Conservation (phyloP, 2,888 invertebrate genomes). For the Sesia bembeciformis region DNA sequence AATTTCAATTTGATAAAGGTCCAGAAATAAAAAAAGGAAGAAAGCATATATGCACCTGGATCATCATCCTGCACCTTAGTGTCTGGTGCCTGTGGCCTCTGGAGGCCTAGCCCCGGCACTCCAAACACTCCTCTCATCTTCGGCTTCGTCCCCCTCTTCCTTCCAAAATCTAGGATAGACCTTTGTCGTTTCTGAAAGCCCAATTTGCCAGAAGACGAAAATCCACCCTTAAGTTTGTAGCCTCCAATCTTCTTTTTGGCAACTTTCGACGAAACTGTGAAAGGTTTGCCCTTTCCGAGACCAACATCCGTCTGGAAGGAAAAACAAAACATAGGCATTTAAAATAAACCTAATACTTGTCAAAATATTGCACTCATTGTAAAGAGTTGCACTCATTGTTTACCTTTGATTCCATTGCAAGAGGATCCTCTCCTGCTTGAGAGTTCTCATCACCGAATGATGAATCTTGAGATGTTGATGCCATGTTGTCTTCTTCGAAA, state of each 20-base stretch:
- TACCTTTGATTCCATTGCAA: slow-evolving; percentile 67
- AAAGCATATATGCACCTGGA: slow-evolving; percentile 36
- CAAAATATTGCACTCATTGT: background rate
- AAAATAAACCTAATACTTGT: background rate
- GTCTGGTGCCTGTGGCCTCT: slow-evolving; percentile 77
- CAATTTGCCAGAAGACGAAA: slow-evolving; percentile 77
- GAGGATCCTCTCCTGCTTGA: slow-evolving; percentile 62
- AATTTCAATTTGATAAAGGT: too few species aligned
- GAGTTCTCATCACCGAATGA: slow-evolving; percentile 66
- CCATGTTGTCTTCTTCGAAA: slow-evolving; percentile 79
- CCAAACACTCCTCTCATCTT: slow-evolving; percentile 91
- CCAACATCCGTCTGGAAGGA: slow-evolving; percentile 72
- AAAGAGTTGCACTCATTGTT: background rate
- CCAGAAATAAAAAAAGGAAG: background rate
- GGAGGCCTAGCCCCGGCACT: slow-evolving; percentile 84
- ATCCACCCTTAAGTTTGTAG: slow-evolving; percentile 79
- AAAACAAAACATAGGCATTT: slow-evolving; percentile 1
- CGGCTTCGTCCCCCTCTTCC: slow-evolving; percentile 90
- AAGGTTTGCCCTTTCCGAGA: slow-evolving; percentile 86
- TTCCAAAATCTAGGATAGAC: slow-evolving; percentile 80
- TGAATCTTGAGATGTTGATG: slow-evolving; percentile 79
- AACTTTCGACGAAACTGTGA: slow-evolving; percentile 81
- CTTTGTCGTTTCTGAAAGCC: slow-evolving; percentile 84
- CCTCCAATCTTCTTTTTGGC: slow-evolving; percentile 85
- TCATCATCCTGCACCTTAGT: slow-evolving; percentile 65